Base-by-base conservation (phyloP, 1,140 invertebrate species). In the Lordiphosa stackelbergi region DNA sequence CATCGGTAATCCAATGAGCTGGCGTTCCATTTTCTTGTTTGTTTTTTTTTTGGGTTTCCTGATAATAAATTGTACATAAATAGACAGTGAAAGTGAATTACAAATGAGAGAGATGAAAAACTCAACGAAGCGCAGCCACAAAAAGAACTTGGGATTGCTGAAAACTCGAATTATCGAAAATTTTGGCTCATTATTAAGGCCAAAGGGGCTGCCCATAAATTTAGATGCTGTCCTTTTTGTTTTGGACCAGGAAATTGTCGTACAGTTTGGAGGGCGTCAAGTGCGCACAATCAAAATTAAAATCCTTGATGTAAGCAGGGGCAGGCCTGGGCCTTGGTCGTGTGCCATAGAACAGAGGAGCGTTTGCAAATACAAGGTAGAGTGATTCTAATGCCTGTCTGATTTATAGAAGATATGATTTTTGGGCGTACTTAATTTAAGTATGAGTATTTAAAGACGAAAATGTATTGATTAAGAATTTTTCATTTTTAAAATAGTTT, bases 21-120 rank as follows among this genome's bases (percentile, higher is more conserved):
- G 48, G 55, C 53, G 55, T 70, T 66, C 73, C 70, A 70, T 79
- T 81, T 58, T 34, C 19, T 34, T 37, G 16, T 13, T 2, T n/a
- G n/a, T 24, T 38, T 40, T 42, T 47, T 37, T 58, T 53, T 56
- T 55, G 37, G 19, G 36, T 13, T 24, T 22, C 43, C 48, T 58
- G 42, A 65, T 69, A 63, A 79, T 79, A 79, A 81, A 81, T 81
- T 61, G 58, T 55, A 62, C 48, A 65, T 69, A 72, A 64, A 69
- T 66, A 74, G 64, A 69, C 73, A 78, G 60, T 73, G 69, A 75
- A 81, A 83, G 77, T 83, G 77, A 83, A 83, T 83, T 66, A 59
- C 69, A 77, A 72, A 83, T 83, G 77, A 83, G 65, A 40, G 51
- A 42, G 51, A 58, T 40, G 51, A 43, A 38, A 42, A 64, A 53